A percentile compares a stretch with the other conserved stretches of the same genome.
These are phyloP conservation scores for Amphiprion ocellaris DNA, from an alignment of 2,113 vertebrate species.

Conservation along the genomic window DNA sequence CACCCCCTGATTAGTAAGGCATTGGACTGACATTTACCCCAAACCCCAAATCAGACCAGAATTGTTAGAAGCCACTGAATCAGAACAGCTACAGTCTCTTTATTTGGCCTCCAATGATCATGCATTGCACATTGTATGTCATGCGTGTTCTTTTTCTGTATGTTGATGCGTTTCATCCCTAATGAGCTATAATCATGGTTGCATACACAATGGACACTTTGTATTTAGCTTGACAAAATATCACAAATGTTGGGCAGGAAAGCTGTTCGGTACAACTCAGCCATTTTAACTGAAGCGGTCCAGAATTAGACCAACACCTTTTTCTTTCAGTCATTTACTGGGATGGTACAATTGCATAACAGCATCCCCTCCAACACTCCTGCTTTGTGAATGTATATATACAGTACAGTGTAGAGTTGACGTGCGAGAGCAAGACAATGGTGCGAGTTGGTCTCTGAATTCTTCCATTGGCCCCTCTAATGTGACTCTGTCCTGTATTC, in stretches of 20 bases:
- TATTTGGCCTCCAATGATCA: slow-evolving; percentile 10
- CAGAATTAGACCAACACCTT: background rate
- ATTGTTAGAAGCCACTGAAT: slow-evolving; percentile 35
- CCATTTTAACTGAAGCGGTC: slow-evolving; percentile 10
- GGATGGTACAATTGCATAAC: slow-evolving; percentile 1
- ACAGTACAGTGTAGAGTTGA: slow-evolving; percentile 1
- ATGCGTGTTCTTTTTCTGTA: slow-evolving; percentile 21
- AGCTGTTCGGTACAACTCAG: background rate
- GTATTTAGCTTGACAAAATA: slow-evolving; percentile 16
- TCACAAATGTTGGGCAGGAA: background rate
- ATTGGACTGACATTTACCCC: slow-evolving; percentile 8
- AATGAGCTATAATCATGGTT: slow-evolving; percentile 27
- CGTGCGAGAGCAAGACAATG: background rate
- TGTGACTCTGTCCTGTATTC: slow-evolving; percentile 46
- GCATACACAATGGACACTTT: slow-evolving; percentile 24
- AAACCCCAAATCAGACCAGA: slow-evolving; percentile 13
- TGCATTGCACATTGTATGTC: slow-evolving; percentile 20
- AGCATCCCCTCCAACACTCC: slow-evolving; percentile 19
- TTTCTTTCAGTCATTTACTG: background rate
- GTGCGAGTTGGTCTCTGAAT: slow-evolving; percentile 29
- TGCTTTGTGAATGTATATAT: slow-evolving; percentile 48
- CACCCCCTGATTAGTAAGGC: slow-evolving; percentile 38
- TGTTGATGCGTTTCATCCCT: slow-evolving; percentile 18
- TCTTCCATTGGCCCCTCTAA: slow-evolving; percentile 50
- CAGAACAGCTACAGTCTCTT: background rate